Conservation (phyloP, 2,888 invertebrate genomes). For the Rhopalosiphum nymphaeae region DNA sequence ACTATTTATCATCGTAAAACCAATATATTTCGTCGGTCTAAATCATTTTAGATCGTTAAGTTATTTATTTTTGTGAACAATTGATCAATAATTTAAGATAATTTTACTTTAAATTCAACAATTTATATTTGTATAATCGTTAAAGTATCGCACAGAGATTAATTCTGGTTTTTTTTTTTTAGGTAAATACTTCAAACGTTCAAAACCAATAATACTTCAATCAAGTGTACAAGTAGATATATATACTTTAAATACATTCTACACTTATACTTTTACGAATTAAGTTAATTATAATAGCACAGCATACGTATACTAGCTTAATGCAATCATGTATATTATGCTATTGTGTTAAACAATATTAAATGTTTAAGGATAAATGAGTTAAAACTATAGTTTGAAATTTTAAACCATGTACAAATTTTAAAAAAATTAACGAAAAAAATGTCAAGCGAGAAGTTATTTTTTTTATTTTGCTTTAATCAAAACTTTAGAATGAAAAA, state of each 20-base stretch:
- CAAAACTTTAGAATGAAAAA: not conserved
- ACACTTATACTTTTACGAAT: not conserved
- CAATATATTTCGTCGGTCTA: not conserved
- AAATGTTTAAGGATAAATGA: not conserved
- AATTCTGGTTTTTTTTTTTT: not conserved
- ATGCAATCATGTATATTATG: not conserved
- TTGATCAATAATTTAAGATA: not conserved
- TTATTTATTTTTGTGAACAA: not conserved
- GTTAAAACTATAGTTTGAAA: not conserved
- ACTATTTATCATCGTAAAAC: not conserved
- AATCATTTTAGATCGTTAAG: not conserved
- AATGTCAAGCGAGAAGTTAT: not conserved
- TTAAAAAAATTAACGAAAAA: not conserved
- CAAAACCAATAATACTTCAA: not conserved
- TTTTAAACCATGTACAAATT: not conserved
- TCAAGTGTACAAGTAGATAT: not conserved
- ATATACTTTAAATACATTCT: not conserved
- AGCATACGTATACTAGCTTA: not conserved
- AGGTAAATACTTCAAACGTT: constrained; percentile 39
- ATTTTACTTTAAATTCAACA: not conserved
- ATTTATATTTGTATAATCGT: not conserved
- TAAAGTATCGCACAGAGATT: not conserved
- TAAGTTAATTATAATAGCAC: not conserved
- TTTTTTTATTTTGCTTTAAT: not conserved
- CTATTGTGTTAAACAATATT: not conserved